Evolutionary conservation across 2,797 vertebrate genomes (phyloP), one percentile per base, ranked within the genome.

Genomic region (Smutsia temminckii): DNA sequence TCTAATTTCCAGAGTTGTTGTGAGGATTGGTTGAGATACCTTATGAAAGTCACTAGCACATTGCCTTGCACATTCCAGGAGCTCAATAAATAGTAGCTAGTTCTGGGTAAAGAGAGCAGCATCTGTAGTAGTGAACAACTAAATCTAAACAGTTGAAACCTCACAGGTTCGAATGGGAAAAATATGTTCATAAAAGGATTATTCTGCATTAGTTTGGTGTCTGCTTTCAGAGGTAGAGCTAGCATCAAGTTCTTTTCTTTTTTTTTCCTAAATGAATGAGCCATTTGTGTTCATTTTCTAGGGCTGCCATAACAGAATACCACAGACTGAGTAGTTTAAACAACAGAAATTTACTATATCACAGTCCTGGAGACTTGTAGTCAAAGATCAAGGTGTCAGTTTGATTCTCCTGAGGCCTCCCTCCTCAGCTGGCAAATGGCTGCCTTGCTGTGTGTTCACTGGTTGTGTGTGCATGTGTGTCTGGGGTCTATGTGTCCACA

Each of bases 81-180:
- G 34, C 34, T 86, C n/a, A 61, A 18, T 51, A 69, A 59, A 53
- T 17, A n/a, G 34, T 13, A 83, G 7, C 17, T 77, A 69, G 23
- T 78, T 14, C 18, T 53, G 17, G 12, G 8, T 72, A 77, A 64
- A 57, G 51, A 71, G 8, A 46, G 16, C 3, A 49, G 14, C 13
- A 40, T 77, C 49, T 72, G 13, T 25, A 77, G 27, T 61, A 14
- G 17, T 18, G 9, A 61, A 72, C 10, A 59, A 40, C 5, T 37
- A 77, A 85, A 77, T 57, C 85, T 95, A 14, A 59, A 66, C 59
- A 95, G 27, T 42, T 91, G 42, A 91, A 87, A 88, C 5, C 25
- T 55, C 37, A 51, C 64, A 29, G 37, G 25, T 49, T 27, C 20
- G 37, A 75, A 42, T 23, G 6, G 21, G 12, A 91, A 64, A 68